Percentiles rank a stretch among this genome's conserved stretches.
Conservation (phyloP, 2,888 invertebrate species). For the Ochlodes sylvanus region DNA sequence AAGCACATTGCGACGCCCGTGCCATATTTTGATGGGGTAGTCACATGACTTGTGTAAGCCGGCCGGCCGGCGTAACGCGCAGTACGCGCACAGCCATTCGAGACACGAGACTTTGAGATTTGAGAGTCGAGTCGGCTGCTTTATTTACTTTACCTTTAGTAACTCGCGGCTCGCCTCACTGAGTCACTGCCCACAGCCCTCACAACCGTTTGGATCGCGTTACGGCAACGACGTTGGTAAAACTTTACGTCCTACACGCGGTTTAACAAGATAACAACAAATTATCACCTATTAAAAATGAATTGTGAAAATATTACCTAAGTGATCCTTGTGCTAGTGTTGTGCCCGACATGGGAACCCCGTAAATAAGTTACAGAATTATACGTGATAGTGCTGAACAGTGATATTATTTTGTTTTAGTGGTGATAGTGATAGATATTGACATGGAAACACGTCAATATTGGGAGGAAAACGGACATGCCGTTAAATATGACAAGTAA, state of each 20-base stretch:
- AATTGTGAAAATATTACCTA: conserved; percentile 61
- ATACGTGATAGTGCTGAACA: conserved; percentile 55
- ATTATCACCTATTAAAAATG: conserved; percentile 57
- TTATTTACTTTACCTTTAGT: too few species aligned
- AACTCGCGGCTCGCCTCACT: too few species aligned
- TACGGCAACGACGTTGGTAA: conserved; percentile 52
- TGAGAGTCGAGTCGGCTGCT: too few species aligned
- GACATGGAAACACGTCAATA: conserved; percentile 78
- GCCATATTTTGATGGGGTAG: conserved; percentile 68
- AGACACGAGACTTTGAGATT: too few species aligned
- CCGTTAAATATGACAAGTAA: conserved; percentile 78
- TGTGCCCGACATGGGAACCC: conserved; percentile 50
- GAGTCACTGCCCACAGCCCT: too few species aligned
- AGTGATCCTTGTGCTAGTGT: conserved; percentile 50
- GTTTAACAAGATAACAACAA: conserved; percentile 53
- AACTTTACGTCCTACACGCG: conserved; percentile 50
- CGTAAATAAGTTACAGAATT: conserved; percentile 53
- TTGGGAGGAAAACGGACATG: conserved; percentile 78
- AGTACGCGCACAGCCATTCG: too few species aligned
- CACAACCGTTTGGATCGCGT: conserved; percentile 59
- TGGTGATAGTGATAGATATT: conserved; percentile 62
- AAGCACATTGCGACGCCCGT: conserved; percentile 61
- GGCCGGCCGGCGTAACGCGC: conserved; percentile 50
- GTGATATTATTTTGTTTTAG: conserved; percentile 53
- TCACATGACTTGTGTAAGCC: conserved; percentile 71